Evolutionary conservation across 2,113 vertebrate genomes (phyloP).

Genomic region (Sorex fumeus): DNA sequence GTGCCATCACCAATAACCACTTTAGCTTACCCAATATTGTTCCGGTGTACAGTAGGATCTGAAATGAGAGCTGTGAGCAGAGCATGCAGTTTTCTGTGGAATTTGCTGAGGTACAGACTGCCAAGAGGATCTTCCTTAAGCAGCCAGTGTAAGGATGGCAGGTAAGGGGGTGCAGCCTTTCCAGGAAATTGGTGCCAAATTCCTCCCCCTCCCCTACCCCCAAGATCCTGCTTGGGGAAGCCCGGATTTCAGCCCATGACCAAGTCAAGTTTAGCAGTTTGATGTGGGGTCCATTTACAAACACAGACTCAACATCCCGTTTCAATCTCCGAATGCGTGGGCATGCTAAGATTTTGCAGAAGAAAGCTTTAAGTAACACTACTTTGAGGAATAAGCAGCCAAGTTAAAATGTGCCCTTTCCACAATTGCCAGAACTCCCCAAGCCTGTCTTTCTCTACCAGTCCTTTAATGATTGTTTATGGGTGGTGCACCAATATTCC

Average conservation of each 20-base stretch:
- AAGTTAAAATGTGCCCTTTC: constrained; percentile 33
- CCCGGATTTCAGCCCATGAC: background rate
- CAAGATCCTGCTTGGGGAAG: background rate
- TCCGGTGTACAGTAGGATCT: background rate
- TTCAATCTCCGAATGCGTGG: background rate
- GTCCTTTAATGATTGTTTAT: constrained; percentile 63
- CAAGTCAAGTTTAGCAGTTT: background rate
- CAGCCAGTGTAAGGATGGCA: fast-evolving
- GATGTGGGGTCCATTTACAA: background rate
- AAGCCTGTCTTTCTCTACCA: background rate
- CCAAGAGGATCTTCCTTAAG: background rate
- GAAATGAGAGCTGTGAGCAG: background rate
- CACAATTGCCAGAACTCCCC: background rate
- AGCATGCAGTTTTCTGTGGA: fast-evolving
- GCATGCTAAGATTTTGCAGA: constrained; percentile 6
- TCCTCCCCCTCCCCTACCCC: no score
- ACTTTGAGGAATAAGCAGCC: background rate
- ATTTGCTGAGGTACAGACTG: background rate
- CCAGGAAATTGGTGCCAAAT: fast-evolving
- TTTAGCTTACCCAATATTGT: background rate
- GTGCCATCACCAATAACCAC: background rate
- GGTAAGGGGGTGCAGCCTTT: background rate
- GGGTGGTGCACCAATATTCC: constrained; percentile 30
- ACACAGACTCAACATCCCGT: background rate
- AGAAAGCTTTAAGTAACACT: constrained; percentile 26